Evolutionary conservation across 2,113 vertebrate genomes (phyloP).

Genomic region (Falco punctatus): DNA sequence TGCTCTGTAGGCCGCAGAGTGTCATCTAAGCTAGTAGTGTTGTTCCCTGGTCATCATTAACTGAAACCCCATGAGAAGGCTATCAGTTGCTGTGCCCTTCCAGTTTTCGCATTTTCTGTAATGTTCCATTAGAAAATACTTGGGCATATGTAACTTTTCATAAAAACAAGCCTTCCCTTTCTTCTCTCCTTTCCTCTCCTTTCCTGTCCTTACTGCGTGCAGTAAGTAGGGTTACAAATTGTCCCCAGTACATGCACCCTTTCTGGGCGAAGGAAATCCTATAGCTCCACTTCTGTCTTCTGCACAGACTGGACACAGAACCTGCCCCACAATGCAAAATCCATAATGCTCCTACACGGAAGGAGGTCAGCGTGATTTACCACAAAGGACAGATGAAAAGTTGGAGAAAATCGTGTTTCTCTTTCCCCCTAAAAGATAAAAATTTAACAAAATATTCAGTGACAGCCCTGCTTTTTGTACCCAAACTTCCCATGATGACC

Average conservation of each 20-base stretch:
- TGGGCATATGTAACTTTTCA: neutral
- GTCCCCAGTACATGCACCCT: neutral
- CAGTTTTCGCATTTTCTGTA: neutral
- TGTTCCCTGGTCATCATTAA: neutral
- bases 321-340: neutral
- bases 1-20: neutral
- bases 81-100: neutral
- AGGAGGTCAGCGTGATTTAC: neutral
- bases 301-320: neutral
- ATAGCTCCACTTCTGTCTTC: neutral
- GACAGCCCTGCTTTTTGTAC: neutral
- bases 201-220: neutral
- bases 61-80: neutral
- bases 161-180: neutral
- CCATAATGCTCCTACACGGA: neutral
- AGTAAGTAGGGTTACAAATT: neutral
- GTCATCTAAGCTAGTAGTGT: neutral
- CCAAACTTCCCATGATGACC: neutral
- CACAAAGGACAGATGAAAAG: neutral
- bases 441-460: neutral
- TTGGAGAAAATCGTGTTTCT: neutral
- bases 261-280: neutral
- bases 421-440: neutral
- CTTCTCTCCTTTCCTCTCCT: neutral
- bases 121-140: neutral